These are phyloP conservation scores for Hyperoplus immaculatus DNA, from an alignment of 2,797 vertebrate species.

Conservation along the genomic window DNA sequence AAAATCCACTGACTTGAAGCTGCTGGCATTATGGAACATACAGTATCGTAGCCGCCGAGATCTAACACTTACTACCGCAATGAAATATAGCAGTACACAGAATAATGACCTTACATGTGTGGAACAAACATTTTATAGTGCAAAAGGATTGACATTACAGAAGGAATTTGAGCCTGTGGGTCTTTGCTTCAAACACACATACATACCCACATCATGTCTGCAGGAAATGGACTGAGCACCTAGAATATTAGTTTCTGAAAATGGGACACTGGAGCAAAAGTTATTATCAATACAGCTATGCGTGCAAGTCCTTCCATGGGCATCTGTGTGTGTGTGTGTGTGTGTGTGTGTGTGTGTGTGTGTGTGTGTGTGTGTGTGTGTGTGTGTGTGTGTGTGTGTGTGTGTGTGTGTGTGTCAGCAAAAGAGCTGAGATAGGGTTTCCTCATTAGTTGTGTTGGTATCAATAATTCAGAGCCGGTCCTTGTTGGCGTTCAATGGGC, in stretches of 20 bases:
- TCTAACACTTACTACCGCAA: slow-evolving; percentile 14
- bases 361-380: slow-evolving; percentile 64
- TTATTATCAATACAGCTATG: slow-evolving; percentile 44
- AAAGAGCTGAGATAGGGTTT: slow-evolving; percentile 82
- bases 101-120: slow-evolving; percentile 18
- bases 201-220: slow-evolving; percentile 4
- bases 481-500: slow-evolving; percentile 90
- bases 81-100: background rate
- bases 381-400: slow-evolving; percentile 57
- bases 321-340: slow-evolving; percentile 51
- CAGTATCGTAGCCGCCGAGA: slow-evolving; percentile 10
- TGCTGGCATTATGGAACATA: slow-evolving; percentile 47
- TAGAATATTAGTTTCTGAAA: slow-evolving; percentile 57
- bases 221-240: slow-evolving; percentile 37
- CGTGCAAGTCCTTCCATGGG: slow-evolving; percentile 32
- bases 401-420: slow-evolving; percentile 75
- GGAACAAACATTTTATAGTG: background rate
- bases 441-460: slow-evolving; percentile 90
- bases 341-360: slow-evolving; percentile 64
- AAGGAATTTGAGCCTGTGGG: slow-evolving; percentile 32
- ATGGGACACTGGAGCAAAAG: slow-evolving; percentile 44
- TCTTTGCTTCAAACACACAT: slow-evolving; percentile 19
- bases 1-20: slow-evolving; percentile 37
- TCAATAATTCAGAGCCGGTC: slow-evolving; percentile 89
- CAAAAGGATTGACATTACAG: slow-evolving; percentile 21